These are phyloP conservation scores for Gila orcuttii DNA, from an alignment of 2,113 vertebrate genomes.

Conservation along the genomic window DNA sequence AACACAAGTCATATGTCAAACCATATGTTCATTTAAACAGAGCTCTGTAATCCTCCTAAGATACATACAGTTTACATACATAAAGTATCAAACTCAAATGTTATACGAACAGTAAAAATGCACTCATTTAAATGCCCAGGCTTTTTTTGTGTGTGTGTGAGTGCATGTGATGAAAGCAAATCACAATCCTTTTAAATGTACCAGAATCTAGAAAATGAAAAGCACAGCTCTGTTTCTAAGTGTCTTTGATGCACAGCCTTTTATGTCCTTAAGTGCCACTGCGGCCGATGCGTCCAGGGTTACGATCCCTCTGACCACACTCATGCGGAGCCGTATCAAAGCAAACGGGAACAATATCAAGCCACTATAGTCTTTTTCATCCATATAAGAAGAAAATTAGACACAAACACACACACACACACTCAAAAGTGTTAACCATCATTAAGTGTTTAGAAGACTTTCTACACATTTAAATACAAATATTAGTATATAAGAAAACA, in stretches of 20 bases:
- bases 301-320: background rate
- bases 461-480: background rate
- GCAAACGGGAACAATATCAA: background rate
- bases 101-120: background rate
- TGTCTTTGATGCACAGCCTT: conserved; percentile 60
- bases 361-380: background rate
- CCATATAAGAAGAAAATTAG: background rate
- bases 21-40: conserved; percentile 52
- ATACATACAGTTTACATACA: conserved; percentile 2
- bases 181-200: conserved; percentile 71
- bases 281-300: conserved; percentile 18
- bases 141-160: too few species aligned
- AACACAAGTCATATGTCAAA: conserved; percentile 24
- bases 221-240: conserved; percentile 62
- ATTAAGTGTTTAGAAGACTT: background rate
- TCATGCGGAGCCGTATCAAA: background rate
- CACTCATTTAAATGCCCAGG: background rate
- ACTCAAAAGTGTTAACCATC: background rate
- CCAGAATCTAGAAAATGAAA: conserved; percentile 53
- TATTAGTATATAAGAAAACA: background rate
- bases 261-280: conserved; percentile 47
- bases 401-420: background rate
- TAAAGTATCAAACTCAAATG: background rate
- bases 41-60: background rate
- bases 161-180: conserved; percentile 48